These are phyloP conservation scores for Alca torda DNA, from an alignment of 2,797 vertebrate species.

Conservation along the genomic window DNA sequence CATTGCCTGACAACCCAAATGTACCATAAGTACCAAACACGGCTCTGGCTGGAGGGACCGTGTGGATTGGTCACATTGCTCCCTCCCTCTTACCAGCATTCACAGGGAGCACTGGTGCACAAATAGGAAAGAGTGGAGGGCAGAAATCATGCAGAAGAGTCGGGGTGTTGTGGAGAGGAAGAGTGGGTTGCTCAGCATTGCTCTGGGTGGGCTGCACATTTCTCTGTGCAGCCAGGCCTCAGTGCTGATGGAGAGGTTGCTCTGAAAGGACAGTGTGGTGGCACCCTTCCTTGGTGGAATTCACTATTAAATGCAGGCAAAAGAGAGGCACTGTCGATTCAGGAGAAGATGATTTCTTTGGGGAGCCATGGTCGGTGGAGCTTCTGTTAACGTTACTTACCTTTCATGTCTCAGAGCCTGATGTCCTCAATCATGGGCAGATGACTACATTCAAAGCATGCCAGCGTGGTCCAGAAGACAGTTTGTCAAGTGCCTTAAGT, in stretches of 20 bases:
- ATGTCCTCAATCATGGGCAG: neutral
- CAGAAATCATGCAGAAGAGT: neutral
- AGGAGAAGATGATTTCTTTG: neutral
- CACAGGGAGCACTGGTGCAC: neutral
- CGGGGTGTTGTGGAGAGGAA: neutral
- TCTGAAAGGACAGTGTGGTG: neutral
- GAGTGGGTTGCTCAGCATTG: neutral
- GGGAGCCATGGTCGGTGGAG: neutral
- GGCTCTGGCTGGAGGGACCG: neutral
- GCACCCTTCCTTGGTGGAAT: neutral
- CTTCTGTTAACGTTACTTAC: neutral
- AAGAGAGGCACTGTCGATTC: rapidly evolving
- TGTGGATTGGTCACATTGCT: neutral
- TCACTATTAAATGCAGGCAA: neutral
- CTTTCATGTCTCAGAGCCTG: neutral
- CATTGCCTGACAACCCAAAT: neutral
- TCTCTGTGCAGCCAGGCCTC: neutral
- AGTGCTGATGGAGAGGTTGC: neutral
- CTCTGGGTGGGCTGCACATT: neutral
- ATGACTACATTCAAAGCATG: neutral
- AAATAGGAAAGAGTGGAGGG: neutral
- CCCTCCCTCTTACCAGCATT: neutral
- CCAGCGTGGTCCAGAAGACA: neutral
- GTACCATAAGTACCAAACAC: neutral
- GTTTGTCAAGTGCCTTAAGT: neutral